A percentile compares a stretch with the other conserved stretches of the same genome.
phyloP scores from a whole-genome alignment of 2,888 invertebrate species.

The Pardosa pseudoannulata region DNA sequence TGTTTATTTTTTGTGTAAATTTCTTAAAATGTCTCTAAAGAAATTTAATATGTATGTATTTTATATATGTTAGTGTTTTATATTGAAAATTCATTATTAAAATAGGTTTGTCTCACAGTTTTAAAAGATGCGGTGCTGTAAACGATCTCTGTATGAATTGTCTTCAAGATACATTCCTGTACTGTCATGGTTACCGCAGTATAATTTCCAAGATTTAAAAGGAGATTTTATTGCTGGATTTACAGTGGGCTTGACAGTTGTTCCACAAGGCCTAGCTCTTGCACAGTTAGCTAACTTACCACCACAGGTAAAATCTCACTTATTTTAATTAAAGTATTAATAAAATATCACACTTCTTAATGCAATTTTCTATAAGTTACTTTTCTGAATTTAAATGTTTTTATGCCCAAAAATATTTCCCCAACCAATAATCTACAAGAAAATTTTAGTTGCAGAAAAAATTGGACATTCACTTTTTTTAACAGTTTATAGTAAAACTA shows the following conservation, averaged over 20 bases:
- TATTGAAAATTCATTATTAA: neutral
- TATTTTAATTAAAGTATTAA: no score
- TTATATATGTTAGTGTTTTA: neutral
- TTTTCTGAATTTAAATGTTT: no score
- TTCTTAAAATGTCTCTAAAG: no score
- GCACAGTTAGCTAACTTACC: slow-evolving; percentile 91
- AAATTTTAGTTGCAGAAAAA: no score
- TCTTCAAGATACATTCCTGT: slow-evolving; percentile 80
- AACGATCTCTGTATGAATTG: neutral
- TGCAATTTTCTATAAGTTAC: neutral
- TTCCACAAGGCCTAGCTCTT: slow-evolving; percentile 95
- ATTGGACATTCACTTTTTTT: no score
- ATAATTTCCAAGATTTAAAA: slow-evolving; percentile 85
- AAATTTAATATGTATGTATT: no score
- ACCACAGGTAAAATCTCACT: slow-evolving; percentile 89
- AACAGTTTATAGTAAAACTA: no score
- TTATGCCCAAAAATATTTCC: no score
- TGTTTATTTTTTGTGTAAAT: no score
- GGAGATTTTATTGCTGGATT: slow-evolving; percentile 94
- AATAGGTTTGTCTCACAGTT: neutral
- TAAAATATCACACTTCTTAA: no score
- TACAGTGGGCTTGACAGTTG: slow-evolving; percentile 93
- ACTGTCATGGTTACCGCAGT: slow-evolving; percentile 85
- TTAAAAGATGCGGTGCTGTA: slow-evolving; percentile 20
- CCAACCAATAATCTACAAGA: no score